Conservation (phyloP, 2,113 vertebrate species). For the Heptranchias perlo region DNA sequence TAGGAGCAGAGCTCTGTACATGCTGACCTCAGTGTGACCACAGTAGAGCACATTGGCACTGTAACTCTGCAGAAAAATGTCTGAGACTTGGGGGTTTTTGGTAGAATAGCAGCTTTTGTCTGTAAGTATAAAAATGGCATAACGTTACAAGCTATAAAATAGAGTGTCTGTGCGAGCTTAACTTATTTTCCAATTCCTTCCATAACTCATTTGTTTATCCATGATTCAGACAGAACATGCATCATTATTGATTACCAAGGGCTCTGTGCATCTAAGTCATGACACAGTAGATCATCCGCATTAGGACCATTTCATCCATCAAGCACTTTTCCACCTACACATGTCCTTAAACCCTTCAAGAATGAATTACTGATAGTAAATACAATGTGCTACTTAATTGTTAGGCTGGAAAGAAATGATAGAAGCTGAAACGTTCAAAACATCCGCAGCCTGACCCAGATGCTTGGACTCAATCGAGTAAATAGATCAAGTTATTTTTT, state of each 20-base stretch:
- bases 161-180: background rate
- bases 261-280: background rate
- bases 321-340: background rate
- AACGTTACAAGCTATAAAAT: background rate
- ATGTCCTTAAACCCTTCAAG: background rate
- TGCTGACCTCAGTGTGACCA: background rate
- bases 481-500: background rate
- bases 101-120: background rate
- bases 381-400: background rate
- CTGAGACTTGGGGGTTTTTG: no score
- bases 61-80: background rate
- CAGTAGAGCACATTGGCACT: background rate
- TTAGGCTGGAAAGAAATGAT: background rate
- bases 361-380: background rate
- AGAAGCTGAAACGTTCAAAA: background rate
- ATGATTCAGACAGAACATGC: background rate
- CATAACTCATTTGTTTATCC: background rate
- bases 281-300: background rate
- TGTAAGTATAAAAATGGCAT: background rate
- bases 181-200: background rate
- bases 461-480: background rate
- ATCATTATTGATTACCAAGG: background rate
- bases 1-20: background rate
- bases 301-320: background rate
- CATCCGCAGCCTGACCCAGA: background rate